These are phyloP conservation scores for Camelus bactrianus DNA, from an alignment of 2,113 vertebrate species.

Conservation along the genomic window DNA sequence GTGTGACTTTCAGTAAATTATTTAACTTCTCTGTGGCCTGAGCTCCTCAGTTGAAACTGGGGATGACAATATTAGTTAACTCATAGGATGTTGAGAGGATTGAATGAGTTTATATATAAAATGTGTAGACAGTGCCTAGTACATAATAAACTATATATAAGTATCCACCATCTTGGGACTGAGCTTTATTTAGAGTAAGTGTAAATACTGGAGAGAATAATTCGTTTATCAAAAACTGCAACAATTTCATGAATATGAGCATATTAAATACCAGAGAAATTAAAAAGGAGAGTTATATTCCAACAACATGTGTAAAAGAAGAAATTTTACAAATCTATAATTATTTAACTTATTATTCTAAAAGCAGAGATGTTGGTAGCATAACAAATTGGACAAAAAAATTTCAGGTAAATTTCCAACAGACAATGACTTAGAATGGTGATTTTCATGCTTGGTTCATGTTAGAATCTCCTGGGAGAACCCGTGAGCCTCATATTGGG, in stretches of 20 bases:
- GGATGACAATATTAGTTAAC: not conserved
- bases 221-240: not conserved
- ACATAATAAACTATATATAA: not conserved
- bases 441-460: not conserved
- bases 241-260: not conserved
- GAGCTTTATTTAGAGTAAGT: not conserved
- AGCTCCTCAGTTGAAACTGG: not conserved
- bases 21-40: not conserved
- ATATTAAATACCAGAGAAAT: not conserved
- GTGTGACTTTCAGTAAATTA: not conserved
- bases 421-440: not conserved
- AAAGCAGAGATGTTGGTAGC: not conserved
- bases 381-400: not conserved
- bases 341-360: not conserved
- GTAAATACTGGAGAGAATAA: not conserved
- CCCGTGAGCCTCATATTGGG: not conserved
- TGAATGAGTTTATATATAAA: not conserved
- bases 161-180: not conserved
- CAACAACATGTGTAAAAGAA: not conserved
- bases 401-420: not conserved
- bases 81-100: not conserved
- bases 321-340: not conserved
- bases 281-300: not conserved
- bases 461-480: not conserved
- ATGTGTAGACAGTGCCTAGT: not conserved